Evolutionary conservation across 1,140 invertebrate species (phyloP).

Genomic region (Aricia agestis): DNA sequence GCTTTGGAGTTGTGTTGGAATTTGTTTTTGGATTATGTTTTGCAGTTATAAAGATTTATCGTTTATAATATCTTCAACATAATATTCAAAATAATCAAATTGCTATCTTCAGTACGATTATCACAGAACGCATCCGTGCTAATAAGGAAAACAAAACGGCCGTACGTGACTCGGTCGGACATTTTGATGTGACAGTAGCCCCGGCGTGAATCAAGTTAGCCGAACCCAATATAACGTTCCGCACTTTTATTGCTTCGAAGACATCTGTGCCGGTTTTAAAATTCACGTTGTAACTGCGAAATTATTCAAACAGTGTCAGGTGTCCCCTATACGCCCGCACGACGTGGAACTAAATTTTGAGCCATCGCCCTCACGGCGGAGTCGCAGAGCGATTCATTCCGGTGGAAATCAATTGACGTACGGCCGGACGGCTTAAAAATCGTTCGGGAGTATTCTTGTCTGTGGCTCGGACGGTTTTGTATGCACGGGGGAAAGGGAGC

Average conservation of each 20-base stretch:
- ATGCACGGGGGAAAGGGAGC: constrained; percentile 42
- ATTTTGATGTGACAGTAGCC: constrained; percentile 16
- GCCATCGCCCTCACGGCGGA: constrained; percentile 13
- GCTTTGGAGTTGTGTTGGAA: neutral
- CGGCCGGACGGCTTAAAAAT: neutral
- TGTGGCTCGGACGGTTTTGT: constrained; percentile 37
- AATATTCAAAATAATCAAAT: too few relatives aligned
- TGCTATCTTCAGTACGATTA: neutral
- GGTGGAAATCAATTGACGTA: constrained; percentile 6
- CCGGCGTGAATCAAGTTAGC: constrained; percentile 21
- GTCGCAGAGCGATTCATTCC: constrained; percentile 27
- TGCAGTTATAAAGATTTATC: too few relatives aligned
- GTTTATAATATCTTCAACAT: too few relatives aligned
- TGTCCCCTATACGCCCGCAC: constrained; percentile 53
- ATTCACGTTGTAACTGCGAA: constrained; percentile 60
- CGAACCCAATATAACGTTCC: constrained; percentile 24
- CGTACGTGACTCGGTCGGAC: constrained; percentile 1
- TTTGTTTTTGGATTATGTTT: too few relatives aligned
- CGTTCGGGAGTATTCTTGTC: constrained; percentile 36
- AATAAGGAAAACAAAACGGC: constrained; percentile 2
- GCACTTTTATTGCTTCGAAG: constrained; percentile 48
- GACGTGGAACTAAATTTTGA: constrained; percentile 37
- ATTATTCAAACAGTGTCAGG: constrained; percentile 67
- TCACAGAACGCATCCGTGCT: neutral
- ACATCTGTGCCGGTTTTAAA: constrained; percentile 58